These are phyloP conservation scores for Chrysodeixis includens DNA, from an alignment of 2,888 invertebrate species.

Conservation along the genomic window DNA sequence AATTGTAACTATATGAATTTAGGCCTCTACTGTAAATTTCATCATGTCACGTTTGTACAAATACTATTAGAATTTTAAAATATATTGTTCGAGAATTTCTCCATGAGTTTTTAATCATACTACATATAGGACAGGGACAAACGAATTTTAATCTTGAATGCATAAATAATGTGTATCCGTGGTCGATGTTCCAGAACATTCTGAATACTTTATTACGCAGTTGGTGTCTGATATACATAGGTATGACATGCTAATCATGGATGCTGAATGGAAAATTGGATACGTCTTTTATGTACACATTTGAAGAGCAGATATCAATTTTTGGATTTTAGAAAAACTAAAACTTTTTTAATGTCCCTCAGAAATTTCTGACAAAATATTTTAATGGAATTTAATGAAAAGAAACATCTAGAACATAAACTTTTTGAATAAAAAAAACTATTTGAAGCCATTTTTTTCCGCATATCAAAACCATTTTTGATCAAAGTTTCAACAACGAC, in stretches of 20 bases:
- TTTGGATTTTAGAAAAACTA: too few relatives aligned
- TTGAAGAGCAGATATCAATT: too few relatives aligned
- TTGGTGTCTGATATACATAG: background rate
- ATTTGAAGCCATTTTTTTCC: too few relatives aligned
- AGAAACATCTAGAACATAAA: too few relatives aligned
- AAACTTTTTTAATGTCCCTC: too few relatives aligned
- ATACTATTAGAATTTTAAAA: background rate
- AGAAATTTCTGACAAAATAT: too few relatives aligned
- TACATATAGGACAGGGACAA: background rate
- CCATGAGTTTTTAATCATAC: background rate
- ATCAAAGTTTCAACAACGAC: too few relatives aligned
- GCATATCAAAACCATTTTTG: too few relatives aligned
- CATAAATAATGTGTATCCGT: background rate
- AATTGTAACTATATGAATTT: background rate
- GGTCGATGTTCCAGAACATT: background rate
- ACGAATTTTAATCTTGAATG: background rate
- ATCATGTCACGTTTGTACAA: background rate
- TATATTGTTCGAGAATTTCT: conserved; percentile 6
- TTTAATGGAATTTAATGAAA: too few relatives aligned
- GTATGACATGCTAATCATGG: conserved; percentile 1
- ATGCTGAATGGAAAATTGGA: background rate
- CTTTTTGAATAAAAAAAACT: too few relatives aligned
- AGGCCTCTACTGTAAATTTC: background rate
- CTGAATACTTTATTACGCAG: background rate
- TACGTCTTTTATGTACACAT: background rate